Conservation (phyloP, 2,113 vertebrate genomes). For the Chloropsis hardwickii region DNA sequence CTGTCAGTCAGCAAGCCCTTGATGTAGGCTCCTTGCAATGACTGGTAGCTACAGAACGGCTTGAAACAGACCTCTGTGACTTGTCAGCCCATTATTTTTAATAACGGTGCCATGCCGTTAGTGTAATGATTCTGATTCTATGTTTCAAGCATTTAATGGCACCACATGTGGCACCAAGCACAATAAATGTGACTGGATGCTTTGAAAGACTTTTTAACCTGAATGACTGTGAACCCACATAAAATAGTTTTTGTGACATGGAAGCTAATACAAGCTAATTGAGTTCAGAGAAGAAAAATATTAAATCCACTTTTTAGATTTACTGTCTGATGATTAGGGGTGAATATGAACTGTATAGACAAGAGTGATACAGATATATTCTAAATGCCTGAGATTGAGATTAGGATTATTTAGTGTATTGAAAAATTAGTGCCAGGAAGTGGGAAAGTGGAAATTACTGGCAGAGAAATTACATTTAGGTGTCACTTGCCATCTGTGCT, state of each 20-base stretch:
- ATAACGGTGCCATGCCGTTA: neutral
- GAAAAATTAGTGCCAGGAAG: neutral
- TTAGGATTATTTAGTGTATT: neutral
- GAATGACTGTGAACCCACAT: neutral
- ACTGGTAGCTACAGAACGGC: neutral
- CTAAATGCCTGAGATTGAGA: neutral
- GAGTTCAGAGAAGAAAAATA: neutral
- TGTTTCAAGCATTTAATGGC: neutral
- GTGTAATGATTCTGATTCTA: neutral
- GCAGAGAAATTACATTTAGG: neutral
- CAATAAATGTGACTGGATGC: neutral
- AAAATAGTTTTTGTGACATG: neutral
- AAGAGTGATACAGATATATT: neutral
- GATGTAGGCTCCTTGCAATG: neutral
- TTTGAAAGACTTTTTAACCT: neutral
- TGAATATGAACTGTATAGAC: neutral
- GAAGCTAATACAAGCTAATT: neutral
- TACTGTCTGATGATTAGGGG: neutral
- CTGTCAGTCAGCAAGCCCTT: neutral
- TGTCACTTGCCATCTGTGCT: neutral
- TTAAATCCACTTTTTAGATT: neutral
- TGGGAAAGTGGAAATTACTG: neutral
- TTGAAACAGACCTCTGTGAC: neutral
- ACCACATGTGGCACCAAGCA: neutral
- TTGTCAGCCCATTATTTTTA: conserved; percentile 12